Evolutionary conservation across 2,888 invertebrate species (phyloP), one percentile per base, ranked within the genome.

Genomic region (Cataglyphis livida): DNA sequence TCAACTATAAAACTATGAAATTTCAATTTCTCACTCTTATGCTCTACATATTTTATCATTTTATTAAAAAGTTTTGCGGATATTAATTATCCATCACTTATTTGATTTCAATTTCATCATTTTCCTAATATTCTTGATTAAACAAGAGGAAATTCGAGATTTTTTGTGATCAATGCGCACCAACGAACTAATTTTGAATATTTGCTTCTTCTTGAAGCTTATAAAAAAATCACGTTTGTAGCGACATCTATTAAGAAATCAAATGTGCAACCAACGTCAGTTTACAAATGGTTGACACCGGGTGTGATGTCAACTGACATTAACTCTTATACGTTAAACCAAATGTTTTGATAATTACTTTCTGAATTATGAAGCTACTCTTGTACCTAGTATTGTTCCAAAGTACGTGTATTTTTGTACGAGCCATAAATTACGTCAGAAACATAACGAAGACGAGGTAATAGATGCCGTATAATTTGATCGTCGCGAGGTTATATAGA

Each of bases 301-400:
- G 88, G 86, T 84, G 86, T 87, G 86, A 83, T 89, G 89, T 89
- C 76, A 91, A 90, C 90, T 92, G 91, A 92, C 89, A 88, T 86
- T 83, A 70, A 82, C 85, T 90, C 85, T 25, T 78, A 21, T 25
- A 61, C 59, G 44, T 88, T 86, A 84, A 84, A 83, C 85, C 90
- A 87, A 87, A 91, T 91, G 89, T 91, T 92, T 91, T 92, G 86
- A 92, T 90, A 87, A 70, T 92, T 88, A 88, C 88, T 86, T 87
- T 90, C 84, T 84, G 83, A 86, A 92, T 91, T 90, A 93, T 93
- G 93, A 92, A 91, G 91, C 91, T 93, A 91, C 91, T 91, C 86
- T 89, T 89, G 92, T 92, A 92, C 90, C 91, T 93, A 91, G 90
- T 90, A 86, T 91, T 93, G 85, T 89, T 93, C 81, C 90, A 87